Evolutionary conservation across 2,888 invertebrate species (phyloP).

Genomic region (Drosophila niveifrons): DNA sequence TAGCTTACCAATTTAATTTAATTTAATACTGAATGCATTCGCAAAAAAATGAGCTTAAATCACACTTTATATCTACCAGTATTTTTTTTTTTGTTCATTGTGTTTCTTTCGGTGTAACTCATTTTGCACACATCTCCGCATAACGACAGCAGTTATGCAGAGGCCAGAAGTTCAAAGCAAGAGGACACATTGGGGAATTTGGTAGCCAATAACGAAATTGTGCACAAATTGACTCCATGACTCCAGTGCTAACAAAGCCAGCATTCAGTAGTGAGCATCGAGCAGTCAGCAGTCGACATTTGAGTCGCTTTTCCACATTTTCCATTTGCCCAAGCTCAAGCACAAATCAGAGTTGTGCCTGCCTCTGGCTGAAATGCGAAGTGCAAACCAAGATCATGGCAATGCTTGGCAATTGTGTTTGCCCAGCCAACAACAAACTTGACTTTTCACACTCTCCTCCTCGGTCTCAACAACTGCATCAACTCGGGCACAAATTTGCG

Average conservation of each 20-base stretch:
- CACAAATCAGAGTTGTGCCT: constrained; percentile 55
- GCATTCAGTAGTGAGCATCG: background rate
- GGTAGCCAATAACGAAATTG: constrained; percentile 62
- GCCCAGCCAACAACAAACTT: constrained; percentile 72
- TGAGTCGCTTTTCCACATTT: constrained; percentile 5
- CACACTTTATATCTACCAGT: too few relatives aligned
- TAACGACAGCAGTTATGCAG: constrained; percentile 45
- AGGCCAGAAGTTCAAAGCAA: background rate
- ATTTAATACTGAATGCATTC: too few relatives aligned
- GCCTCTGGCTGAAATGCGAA: constrained; percentile 34
- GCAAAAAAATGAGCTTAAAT: too few relatives aligned
- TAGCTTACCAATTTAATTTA: too few relatives aligned
- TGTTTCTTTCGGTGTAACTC: background rate
- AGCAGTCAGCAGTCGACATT: background rate
- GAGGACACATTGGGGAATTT: constrained; percentile 37
- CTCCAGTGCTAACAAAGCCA: constrained; percentile 46
- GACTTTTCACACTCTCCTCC: constrained; percentile 68
- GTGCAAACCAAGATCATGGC: constrained; percentile 77
- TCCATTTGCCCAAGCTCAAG: constrained; percentile 4
- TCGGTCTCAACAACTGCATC: constrained; percentile 8
- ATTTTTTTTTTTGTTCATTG: too few relatives aligned
- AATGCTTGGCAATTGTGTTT: constrained; percentile 72
- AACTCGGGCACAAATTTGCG: constrained; percentile 65
- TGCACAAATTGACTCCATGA: constrained; percentile 63
- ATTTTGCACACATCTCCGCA: constrained; percentile 38